phyloP scores from a whole-genome alignment of 2,888 invertebrate species.

The Mesoligia furuncula region DNA sequence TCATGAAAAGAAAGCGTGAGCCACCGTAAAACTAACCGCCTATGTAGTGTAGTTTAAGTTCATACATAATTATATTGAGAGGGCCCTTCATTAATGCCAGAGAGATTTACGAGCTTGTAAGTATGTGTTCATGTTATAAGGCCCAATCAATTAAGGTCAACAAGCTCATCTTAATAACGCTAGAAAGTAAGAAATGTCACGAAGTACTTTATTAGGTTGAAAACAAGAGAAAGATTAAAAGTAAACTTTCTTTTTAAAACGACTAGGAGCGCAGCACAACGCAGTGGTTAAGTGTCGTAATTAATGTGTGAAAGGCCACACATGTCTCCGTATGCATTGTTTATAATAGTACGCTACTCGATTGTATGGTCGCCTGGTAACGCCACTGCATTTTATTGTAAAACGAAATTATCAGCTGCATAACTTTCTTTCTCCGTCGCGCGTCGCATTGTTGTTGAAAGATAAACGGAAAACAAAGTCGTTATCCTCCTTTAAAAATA shows the following conservation, averaged over 20 bases:
- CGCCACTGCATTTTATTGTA: slow-evolving; percentile 27
- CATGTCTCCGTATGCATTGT: slow-evolving; percentile 57
- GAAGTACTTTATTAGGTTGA: slow-evolving; percentile 31
- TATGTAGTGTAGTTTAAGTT: not conserved
- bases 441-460: not conserved
- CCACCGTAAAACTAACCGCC: slow-evolving; percentile 20
- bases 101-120: slow-evolving; percentile 29
- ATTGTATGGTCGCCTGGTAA: slow-evolving; percentile 60
- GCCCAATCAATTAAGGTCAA: slow-evolving; percentile 45
- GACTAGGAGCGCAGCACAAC: slow-evolving; percentile 62
- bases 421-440: not conserved
- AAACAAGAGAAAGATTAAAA: slow-evolving; percentile 50
- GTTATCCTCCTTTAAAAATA: not conserved
- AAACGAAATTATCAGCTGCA: slow-evolving; percentile 17
- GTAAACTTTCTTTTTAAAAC: slow-evolving; percentile 61
- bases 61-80: slow-evolving; percentile 25
- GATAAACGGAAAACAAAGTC: not conserved
- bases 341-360: slow-evolving; percentile 29
- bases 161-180: slow-evolving; percentile 27
- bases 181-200: slow-evolving; percentile 58
- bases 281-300: slow-evolving; percentile 54
- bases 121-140: slow-evolving; percentile 12
- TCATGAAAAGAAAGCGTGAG: slow-evolving; percentile 40
- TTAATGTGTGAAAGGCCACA: slow-evolving; percentile 66
- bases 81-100: slow-evolving; percentile 30